A percentile compares a stretch with the other conserved stretches of the same genome.
Conservation (phyloP, 2,113 vertebrate species). For the Lycocorax pyrrhopterus region DNA sequence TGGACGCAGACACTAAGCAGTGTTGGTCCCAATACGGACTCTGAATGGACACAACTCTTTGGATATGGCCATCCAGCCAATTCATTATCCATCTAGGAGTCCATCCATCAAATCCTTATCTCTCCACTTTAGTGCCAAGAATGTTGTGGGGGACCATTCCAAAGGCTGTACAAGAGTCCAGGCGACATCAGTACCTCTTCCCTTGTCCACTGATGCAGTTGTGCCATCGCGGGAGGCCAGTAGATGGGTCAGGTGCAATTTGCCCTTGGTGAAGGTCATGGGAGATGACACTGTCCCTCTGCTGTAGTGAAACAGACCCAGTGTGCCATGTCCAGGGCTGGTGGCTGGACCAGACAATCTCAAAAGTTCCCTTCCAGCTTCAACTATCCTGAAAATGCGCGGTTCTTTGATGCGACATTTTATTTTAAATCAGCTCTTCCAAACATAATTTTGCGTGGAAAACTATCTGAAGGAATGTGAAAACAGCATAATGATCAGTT, state of each 20-base stretch:
- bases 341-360: neutral
- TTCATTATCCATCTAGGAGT: neutral
- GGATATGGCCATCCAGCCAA: neutral
- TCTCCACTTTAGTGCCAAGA: neutral
- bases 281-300: neutral
- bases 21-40: accelerated
- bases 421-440: neutral
- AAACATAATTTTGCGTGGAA: neutral
- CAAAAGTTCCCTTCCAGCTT: neutral
- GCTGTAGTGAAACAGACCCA: neutral
- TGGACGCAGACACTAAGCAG: neutral
- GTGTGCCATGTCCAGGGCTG: neutral
- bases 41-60: neutral
- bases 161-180: neutral
- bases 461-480: neutral
- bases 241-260: neutral
- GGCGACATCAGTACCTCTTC: neutral
- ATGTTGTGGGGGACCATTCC: neutral
- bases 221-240: accelerated
- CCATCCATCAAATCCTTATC: neutral
- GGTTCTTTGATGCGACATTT: neutral
- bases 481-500: neutral
- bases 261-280: neutral
- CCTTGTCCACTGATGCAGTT: neutral
- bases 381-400: neutral